Conservation (phyloP, 2,113 vertebrate genomes). For the Brachypodius melanocephalos region DNA sequence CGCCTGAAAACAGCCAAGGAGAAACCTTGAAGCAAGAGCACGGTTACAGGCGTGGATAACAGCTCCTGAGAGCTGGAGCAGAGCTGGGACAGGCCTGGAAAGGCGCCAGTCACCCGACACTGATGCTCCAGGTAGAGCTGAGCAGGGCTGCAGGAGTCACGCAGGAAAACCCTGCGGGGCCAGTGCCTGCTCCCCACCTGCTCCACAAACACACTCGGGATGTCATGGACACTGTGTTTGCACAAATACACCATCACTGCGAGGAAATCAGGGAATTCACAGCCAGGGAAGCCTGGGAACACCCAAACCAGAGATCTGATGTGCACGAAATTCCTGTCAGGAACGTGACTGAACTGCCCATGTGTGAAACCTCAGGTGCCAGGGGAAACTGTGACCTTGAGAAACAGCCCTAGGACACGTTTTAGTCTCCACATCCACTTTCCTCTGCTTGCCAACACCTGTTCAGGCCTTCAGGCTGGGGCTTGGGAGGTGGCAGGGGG, state of each 20-base stretch:
- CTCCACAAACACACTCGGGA: background rate
- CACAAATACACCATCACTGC: accelerated
- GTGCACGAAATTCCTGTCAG: background rate
- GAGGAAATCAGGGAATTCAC: background rate
- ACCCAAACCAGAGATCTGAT: accelerated
- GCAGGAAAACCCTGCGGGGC: background rate
- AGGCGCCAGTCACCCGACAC: background rate
- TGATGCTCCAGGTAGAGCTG: accelerated
- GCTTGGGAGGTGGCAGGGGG: background rate
- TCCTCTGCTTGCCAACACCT: background rate
- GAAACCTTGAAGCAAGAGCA: background rate
- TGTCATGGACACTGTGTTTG: background rate
- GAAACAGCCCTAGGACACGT: background rate
- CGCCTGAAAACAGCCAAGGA: background rate
- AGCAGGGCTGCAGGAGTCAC: background rate
- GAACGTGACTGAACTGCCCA: background rate
- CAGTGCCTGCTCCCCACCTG: accelerated
- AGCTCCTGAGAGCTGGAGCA: background rate
- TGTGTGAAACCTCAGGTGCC: background rate
- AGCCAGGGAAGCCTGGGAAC: background rate
- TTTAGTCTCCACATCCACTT: background rate
- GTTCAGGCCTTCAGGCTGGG: background rate
- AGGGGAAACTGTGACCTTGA: conserved; percentile 25
- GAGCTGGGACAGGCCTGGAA: background rate
- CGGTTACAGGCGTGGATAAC: background rate